Conservation (phyloP, 1,140 invertebrate genomes). For the Amyelois transitella region DNA sequence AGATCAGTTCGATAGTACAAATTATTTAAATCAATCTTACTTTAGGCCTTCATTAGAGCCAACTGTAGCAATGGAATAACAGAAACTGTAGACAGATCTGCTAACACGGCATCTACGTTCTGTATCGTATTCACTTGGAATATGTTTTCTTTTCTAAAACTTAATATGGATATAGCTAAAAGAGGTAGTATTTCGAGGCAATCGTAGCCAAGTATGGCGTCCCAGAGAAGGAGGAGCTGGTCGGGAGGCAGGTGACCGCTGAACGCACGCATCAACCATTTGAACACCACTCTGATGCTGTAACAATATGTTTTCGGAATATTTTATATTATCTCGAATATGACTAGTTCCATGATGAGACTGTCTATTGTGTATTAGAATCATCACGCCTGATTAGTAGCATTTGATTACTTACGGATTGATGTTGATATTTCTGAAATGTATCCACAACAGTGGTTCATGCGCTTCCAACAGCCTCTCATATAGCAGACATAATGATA, state of each 20-base stretch:
- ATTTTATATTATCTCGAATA: background rate
- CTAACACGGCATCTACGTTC: conserved; percentile 91
- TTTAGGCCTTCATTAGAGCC: conserved; percentile 63
- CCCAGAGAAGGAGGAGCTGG: conserved; percentile 94
- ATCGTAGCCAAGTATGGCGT: conserved; percentile 92
- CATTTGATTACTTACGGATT: conserved; percentile 93
- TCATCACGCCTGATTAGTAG: too few species aligned
- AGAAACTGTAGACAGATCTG: conserved; percentile 91
- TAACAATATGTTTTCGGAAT: too few species aligned
- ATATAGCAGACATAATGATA: conserved; percentile 88
- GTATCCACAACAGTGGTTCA: conserved; percentile 92
- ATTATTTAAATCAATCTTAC: background rate
- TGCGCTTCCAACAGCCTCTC: conserved; percentile 93
- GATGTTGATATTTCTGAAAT: conserved; percentile 90
- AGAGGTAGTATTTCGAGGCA: conserved; percentile 92
- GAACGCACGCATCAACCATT: conserved; percentile 96
- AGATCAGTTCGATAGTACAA: too few species aligned
- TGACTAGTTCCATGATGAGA: background rate
- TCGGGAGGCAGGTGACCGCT: conserved; percentile 94
- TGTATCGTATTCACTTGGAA: conserved; percentile 89
- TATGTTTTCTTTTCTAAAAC: conserved; percentile 93
- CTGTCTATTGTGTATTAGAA: background rate
- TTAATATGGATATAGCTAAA: conserved; percentile 91
- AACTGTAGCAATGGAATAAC: conserved; percentile 83
- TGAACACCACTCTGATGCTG: conserved; percentile 91